Percentiles rank a stretch among this genome's conserved stretches.
These are phyloP conservation scores for Glossophaga mutica DNA, from an alignment of 2,797 vertebrate species.

Conservation along the genomic window DNA sequence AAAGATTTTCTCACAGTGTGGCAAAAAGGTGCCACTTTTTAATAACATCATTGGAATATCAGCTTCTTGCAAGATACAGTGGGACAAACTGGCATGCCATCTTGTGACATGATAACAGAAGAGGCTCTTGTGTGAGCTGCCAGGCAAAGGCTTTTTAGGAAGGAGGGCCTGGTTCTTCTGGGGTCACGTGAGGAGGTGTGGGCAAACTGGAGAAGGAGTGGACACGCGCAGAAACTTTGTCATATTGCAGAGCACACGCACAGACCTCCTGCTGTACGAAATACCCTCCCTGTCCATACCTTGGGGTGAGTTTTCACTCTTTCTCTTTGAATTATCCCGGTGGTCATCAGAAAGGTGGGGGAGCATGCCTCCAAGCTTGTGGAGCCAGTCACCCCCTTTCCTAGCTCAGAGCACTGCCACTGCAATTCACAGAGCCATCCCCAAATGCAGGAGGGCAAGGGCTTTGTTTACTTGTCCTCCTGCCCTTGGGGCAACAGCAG, in stretches of 20 bases:
- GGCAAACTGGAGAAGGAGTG: not conserved
- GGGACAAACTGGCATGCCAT: constrained; percentile 57
- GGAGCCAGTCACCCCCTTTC: constrained; percentile 51
- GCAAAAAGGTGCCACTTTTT: constrained; percentile 73
- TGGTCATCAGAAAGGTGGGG: constrained; percentile 80
- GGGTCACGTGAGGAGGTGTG: constrained; percentile 1
- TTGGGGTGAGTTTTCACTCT: constrained; percentile 82
- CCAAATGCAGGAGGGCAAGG: constrained; percentile 76
- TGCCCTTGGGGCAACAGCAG: constrained; percentile 77
- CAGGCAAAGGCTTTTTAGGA: constrained; percentile 65
- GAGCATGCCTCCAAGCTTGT: not conserved
- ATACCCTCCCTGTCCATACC: constrained; percentile 77
- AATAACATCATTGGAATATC: constrained; percentile 77
- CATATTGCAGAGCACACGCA: constrained; percentile 33
- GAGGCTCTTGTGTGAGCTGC: constrained; percentile 48
- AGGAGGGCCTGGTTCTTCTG: constrained; percentile 41
- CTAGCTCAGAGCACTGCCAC: constrained; percentile 84
- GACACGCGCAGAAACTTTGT: not conserved
- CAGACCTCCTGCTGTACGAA: constrained; percentile 70
- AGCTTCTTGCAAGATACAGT: constrained; percentile 70
- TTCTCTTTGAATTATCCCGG: constrained; percentile 85
- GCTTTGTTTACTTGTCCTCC: constrained; percentile 77
- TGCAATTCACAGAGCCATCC: constrained; percentile 79
- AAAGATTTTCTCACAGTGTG: constrained; percentile 65
- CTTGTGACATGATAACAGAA: constrained; percentile 66